Percentiles rank a stretch among this genome's conserved stretches.
These are phyloP conservation scores for Montipora capricornis DNA, from an alignment of 64 coral and sea anemone genomes.

Conservation along the genomic window DNA sequence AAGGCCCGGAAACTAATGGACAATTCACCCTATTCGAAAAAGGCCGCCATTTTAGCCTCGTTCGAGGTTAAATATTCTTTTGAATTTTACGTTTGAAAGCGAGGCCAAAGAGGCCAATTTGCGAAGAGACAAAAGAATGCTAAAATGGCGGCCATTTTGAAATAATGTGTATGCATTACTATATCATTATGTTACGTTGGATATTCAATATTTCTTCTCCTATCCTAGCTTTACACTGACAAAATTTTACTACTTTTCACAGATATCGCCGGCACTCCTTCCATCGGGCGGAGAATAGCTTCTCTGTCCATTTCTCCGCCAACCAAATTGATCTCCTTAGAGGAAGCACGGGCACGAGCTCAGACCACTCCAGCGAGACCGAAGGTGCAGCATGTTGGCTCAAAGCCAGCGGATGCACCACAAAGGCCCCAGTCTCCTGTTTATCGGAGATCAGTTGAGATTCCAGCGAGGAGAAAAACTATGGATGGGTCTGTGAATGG, in stretches of 20 bases:
- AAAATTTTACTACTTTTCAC: not conserved
- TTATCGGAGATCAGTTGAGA: not conserved
- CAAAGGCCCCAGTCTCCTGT: conserved; percentile 12
- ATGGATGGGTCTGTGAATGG: conserved; percentile 25
- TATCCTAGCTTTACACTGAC: not conserved
- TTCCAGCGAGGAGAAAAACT: conserved; percentile 9
- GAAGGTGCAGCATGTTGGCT: not conserved
- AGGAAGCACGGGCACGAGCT: conserved; percentile 88
- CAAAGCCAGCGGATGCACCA: not conserved
- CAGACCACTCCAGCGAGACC: conserved; percentile 65
- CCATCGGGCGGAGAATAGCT: conserved; percentile 76
- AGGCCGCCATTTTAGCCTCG: too few species aligned
- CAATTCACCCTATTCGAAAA: too few species aligned
- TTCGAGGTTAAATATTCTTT: too few species aligned
- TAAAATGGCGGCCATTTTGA: too few species aligned
- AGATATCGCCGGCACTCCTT: conserved; percentile 66
- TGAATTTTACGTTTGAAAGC: too few species aligned
- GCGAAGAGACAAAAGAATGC: too few species aligned
- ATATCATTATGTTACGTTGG: too few species aligned
- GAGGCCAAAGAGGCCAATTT: too few species aligned
- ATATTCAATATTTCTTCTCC: not conserved
- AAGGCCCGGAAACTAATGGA: too few species aligned
- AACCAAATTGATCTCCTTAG: conserved; percentile 90
- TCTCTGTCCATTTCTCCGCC: conserved; percentile 87
- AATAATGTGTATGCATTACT: too few species aligned